Conservation (phyloP, 2,797 vertebrate species). For the Sebastes variabilis region DNA sequence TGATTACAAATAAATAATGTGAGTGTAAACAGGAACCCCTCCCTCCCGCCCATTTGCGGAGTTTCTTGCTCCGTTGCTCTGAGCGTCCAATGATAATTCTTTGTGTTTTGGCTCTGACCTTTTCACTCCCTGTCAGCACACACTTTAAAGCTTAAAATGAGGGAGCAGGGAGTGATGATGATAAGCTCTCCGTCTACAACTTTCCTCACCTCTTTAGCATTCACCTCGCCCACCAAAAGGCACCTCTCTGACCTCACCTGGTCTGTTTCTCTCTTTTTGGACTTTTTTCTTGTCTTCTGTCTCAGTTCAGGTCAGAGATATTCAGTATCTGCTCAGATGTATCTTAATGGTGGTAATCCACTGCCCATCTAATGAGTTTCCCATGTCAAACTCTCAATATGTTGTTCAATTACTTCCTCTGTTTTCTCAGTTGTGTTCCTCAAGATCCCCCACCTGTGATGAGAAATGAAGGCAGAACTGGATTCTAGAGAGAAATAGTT, state of each 20-base stretch:
- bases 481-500: background rate
- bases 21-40: too few relatives aligned
- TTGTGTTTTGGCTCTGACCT: background rate
- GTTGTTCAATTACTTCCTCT: background rate
- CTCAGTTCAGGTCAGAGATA: background rate
- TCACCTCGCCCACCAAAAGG: background rate
- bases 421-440: background rate
- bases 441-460: background rate
- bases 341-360: background rate
- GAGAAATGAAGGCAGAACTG: background rate
- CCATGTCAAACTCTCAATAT: background rate
- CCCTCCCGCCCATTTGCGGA: too few relatives aligned
- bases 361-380: background rate
- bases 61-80: too few relatives aligned
- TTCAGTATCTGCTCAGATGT: background rate
- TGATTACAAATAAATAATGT: too few relatives aligned
- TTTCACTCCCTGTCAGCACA: background rate
- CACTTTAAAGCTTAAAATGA: background rate
- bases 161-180: background rate
- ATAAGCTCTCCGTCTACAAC: background rate
- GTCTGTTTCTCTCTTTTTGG: too few relatives aligned
- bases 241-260: background rate
- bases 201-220: slow-evolving; percentile 9
- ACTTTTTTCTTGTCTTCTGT: too few relatives aligned
- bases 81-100: too few relatives aligned